Conservation (phyloP, 2,113 vertebrate genomes). For the Nesoenas mayeri region DNA sequence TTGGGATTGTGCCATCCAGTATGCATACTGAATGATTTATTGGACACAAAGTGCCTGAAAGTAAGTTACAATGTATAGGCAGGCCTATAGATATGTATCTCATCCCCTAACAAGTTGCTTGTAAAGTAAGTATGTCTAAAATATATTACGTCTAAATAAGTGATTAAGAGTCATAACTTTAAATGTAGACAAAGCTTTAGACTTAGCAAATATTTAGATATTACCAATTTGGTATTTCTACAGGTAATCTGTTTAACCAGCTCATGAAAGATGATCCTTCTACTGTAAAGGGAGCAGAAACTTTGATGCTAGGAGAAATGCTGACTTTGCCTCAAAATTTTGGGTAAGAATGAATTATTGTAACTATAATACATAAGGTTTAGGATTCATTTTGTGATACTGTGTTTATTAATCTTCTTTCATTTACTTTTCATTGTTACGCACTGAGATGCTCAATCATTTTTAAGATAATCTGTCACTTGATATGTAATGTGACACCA, state of each 20-base stretch:
- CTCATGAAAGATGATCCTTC: conserved; percentile 96
- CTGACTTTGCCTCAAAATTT: conserved; percentile 97
- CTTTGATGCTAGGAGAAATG: conserved; percentile 97
- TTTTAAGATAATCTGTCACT: neutral
- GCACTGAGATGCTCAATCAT: neutral
- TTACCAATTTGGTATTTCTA: conserved; percentile 4
- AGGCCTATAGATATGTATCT: neutral
- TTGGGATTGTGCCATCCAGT: neutral
- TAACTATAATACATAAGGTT: neutral
- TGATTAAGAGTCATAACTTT: neutral
- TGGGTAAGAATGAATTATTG: conserved; percentile 80
- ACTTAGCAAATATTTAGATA: neutral
- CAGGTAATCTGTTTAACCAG: conserved; percentile 88
- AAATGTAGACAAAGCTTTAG: neutral
- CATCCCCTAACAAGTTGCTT: neutral
- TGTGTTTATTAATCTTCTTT: neutral
- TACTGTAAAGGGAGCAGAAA: conserved; percentile 93
- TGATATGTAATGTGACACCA: neutral
- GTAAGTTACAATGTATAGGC: neutral
- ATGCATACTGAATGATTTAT: neutral
- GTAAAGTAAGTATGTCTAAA: neutral
- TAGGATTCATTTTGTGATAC: neutral
- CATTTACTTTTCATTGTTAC: neutral
- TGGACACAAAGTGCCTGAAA: neutral
- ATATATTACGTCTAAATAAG: neutral